Percentiles rank a stretch among this genome's conserved stretches.
These are phyloP conservation scores for Palythoa caribaeorum DNA, from an alignment of 92 coral and sea anemone species.

Conservation along the genomic window DNA sequence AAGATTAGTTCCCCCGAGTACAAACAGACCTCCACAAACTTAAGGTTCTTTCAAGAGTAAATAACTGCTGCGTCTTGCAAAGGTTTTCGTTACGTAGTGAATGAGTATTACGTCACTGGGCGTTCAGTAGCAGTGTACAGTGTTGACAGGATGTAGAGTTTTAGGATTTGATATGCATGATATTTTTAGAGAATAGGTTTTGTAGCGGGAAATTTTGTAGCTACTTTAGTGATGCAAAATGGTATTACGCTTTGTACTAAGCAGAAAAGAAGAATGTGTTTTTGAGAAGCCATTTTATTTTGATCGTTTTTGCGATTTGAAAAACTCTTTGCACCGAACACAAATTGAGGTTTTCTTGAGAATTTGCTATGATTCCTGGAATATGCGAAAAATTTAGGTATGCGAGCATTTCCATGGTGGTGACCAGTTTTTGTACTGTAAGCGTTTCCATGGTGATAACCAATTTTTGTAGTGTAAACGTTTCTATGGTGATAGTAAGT, in stretches of 20 bases:
- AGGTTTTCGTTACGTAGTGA: neutral
- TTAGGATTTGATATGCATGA: neutral
- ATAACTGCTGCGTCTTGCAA: neutral
- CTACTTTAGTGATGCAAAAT: neutral
- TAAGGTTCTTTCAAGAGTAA: neutral
- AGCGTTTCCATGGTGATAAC: neutral
- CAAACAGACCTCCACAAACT: neutral
- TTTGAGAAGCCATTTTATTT: neutral
- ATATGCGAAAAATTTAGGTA: too few relatives aligned
- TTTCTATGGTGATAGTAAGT: neutral
- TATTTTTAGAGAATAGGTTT: neutral
- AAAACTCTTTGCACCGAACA: neutral
- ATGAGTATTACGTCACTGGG: neutral
- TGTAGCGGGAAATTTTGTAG: neutral
- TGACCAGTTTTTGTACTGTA: neutral
- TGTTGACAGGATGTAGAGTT: neutral
- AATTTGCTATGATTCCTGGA: neutral
- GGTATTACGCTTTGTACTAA: neutral
- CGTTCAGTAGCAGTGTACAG: neutral
- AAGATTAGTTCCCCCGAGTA: neutral
- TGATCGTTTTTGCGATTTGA: neutral
- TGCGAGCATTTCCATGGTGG: neutral
- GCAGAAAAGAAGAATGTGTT: neutral
- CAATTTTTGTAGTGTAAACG: neutral
- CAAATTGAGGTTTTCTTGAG: neutral